phyloP scores from a whole-genome alignment of 1,140 invertebrate species.

The Mactra quadrangularis region DNA sequence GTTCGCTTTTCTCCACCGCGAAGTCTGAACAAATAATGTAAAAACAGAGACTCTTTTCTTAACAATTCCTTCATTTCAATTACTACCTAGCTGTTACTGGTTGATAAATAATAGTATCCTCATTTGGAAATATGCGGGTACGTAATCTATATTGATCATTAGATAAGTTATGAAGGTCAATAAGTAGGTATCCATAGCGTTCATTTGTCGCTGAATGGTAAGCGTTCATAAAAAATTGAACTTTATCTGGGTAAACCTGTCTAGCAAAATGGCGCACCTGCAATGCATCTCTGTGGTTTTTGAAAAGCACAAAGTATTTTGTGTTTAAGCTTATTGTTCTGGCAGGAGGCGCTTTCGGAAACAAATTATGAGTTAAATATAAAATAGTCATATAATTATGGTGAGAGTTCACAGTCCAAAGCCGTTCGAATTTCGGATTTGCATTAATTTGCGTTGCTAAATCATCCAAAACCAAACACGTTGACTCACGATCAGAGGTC shows the following conservation, averaged over 20 bases:
- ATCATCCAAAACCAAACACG: neutral
- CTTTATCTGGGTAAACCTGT: neutral
- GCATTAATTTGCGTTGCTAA: neutral
- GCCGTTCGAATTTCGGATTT: neutral
- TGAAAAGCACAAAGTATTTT: neutral
- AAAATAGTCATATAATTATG: neutral
- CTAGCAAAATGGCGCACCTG: neutral
- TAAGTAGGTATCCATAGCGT: neutral
- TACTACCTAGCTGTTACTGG: neutral
- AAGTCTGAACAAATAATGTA: neutral
- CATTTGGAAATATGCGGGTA: neutral
- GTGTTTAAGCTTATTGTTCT: neutral
- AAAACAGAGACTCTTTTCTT: neutral
- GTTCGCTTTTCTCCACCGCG: neutral
- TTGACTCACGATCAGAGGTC: no score
- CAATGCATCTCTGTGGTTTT: neutral
- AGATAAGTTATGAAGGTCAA: neutral
- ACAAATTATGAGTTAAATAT: conserved; percentile 9
- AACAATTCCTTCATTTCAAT: neutral
- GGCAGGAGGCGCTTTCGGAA: neutral
- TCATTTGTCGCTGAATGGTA: neutral
- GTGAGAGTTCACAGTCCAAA: neutral
- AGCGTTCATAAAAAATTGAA: neutral
- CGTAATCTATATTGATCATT: neutral
- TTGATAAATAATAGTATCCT: conserved; percentile 3